Percentiles rank a stretch among this genome's conserved stretches.
phyloP scores from a whole-genome alignment of 2,113 vertebrate species.

The Rhinopomastus cyanomelas region DNA sequence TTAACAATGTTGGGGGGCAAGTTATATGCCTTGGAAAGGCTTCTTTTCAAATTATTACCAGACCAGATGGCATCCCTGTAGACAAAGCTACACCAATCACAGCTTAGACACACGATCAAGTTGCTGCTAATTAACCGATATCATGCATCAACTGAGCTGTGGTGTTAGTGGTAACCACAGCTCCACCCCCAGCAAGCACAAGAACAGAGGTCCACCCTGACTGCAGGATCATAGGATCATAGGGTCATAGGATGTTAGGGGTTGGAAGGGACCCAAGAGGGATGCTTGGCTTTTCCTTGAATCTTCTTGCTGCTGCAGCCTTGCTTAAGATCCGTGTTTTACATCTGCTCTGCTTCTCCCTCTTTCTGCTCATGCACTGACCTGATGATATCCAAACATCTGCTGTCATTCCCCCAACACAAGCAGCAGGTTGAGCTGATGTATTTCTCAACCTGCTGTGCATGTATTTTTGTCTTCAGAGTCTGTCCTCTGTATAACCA shows the following conservation, averaged over 20 bases:
- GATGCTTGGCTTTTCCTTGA: neutral
- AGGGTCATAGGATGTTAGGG: too few species aligned
- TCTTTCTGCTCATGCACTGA: neutral
- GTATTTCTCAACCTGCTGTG: neutral
- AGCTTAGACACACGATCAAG: neutral
- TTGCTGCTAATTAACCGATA: neutral
- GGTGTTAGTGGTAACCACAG: neutral
- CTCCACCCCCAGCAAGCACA: neutral
- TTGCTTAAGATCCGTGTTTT: neutral
- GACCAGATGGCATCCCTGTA: constrained; percentile 48
- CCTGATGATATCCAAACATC: neutral
- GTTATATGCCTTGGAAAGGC: constrained; percentile 24
- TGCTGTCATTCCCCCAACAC: neutral
- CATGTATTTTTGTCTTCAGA: neutral
- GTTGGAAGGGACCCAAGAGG: too few species aligned
- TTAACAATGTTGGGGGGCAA: neutral
- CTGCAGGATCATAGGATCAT: neutral
- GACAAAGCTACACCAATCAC: constrained; percentile 35
- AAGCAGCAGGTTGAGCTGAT: neutral
- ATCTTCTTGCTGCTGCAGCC: neutral
- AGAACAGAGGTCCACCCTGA: neutral
- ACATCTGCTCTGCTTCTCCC: neutral
- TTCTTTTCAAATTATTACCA: constrained; percentile 30
- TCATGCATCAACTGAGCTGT: neutral
- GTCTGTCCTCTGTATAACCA: fast-evolving